Conservation (phyloP, 2,797 vertebrate species). For the Sardinella longiceps region DNA sequence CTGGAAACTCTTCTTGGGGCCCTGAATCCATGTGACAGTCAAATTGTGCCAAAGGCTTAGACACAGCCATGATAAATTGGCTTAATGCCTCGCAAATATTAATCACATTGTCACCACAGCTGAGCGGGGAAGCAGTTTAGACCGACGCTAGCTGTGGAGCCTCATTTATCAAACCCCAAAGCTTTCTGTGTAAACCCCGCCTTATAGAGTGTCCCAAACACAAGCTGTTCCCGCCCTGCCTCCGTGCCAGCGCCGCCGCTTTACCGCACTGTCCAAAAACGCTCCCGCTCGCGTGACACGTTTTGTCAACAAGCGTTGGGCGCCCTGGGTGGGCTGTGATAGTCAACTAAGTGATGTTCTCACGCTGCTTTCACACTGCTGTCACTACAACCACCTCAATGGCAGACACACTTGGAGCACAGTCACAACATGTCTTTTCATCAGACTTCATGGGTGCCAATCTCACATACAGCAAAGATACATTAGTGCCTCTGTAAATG, state of each 20-base stretch:
- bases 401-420: neutral
- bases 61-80: conserved; percentile 76
- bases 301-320: neutral
- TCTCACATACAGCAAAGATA: neutral
- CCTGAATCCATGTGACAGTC: conserved; percentile 69
- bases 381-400: neutral
- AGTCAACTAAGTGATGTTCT: neutral
- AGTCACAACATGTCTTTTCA: neutral
- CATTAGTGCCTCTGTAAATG: neutral
- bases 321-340: neutral
- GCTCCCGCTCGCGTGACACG: conserved; percentile 35
- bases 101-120: conserved; percentile 79
- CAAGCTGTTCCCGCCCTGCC: conserved; percentile 67
- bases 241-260: conserved; percentile 44
- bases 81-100: conserved; percentile 77
- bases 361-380: neutral
- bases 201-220: conserved; percentile 63
- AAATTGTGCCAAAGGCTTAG: conserved; percentile 62
- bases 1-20: conserved; percentile 58
- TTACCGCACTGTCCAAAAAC: conserved; percentile 46
- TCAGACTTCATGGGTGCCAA: neutral
- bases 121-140: conserved; percentile 76
- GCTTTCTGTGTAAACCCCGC: conserved; percentile 61
- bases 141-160: conserved; percentile 62
- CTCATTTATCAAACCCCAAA: conserved; percentile 77